Evolutionary conservation across 2,797 vertebrate species (phyloP).

Genomic region (Schizopygopsis malacanthus): DNA sequence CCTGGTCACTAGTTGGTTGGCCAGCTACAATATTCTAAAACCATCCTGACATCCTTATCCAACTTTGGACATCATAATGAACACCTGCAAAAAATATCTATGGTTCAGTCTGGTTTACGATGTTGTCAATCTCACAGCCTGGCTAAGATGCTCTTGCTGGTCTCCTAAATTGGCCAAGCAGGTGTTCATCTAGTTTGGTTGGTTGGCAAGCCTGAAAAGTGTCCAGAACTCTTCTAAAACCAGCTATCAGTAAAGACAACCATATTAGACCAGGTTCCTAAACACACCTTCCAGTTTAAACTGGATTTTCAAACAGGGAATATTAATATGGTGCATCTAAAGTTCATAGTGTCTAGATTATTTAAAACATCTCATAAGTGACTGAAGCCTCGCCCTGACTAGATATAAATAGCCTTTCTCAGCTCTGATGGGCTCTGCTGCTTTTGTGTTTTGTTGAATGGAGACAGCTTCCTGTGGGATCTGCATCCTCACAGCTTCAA

Average conservation of each 20-base stretch:
- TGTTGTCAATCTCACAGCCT: background rate
- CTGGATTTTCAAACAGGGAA: background rate
- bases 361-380: constrained; percentile 18
- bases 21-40: background rate
- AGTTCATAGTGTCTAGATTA: background rate
- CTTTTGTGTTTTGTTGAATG: constrained; percentile 47
- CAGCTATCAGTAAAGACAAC: background rate
- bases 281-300: background rate
- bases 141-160: background rate
- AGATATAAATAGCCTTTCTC: constrained; percentile 79
- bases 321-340: background rate
- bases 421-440: constrained; percentile 35
- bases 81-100: background rate
- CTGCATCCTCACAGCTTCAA: constrained; percentile 21
- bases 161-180: background rate
- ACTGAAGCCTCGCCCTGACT: constrained; percentile 74
- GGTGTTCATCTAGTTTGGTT: background rate
- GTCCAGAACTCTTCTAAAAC: background rate
- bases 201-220: background rate
- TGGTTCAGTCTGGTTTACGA: background rate
- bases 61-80: background rate
- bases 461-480: constrained; percentile 35
- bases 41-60: background rate
- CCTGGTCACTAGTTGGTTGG: background rate
- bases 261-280: background rate